Evolutionary conservation across 30 jellyfish, hydroid and myxozoan genomes (phyloP), one percentile per base, ranked within the genome.

Genomic region (Chironex yamaguchii): DNA sequence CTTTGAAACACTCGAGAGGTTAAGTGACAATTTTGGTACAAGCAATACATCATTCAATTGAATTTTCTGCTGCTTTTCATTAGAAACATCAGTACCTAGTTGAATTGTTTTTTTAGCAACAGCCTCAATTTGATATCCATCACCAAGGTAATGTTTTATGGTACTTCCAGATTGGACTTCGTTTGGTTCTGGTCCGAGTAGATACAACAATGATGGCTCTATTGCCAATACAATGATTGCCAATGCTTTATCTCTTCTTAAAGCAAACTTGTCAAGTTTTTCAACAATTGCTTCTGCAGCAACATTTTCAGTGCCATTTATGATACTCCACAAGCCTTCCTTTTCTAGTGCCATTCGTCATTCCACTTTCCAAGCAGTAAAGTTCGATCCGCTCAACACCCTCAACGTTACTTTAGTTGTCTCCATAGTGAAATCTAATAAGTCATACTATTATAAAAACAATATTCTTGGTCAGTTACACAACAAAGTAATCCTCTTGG

Each of bases 281-380:
- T 35, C 91, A 4, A 14, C 77, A 28, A 22, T 75, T 3, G 48
- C 23, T 22, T 62, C 73, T 3, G 91, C 75, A 0, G 2, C 87
- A 2, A 30, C 72, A n/a, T n/a, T n/a, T 49, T 80, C 91, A 28
- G 88, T 62, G 29, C 78, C 91, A 0, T 67, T 64, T 24, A 80
- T 86, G 27, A 82, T 65, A n/a, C 49, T 66, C 92, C 92, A 65
- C 79, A 82, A 64, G 0, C 88, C 75, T 33, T 82, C 92, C 28
- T 34, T 67, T n/a, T 51, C 52, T 31, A 4, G 35, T 0, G 89
- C 88, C 93, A 68, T 83, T 31, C 64, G 29, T 30, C 89, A 83
- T 69, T 69, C 81, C 14, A 83, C 87, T 52, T 67, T 83, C 93
- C 89, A 67, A 22, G 89, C 52, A 0, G 81, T 76, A 52, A 50